These are phyloP conservation scores for Crotalus horridus DNA, from an alignment of 2,113 vertebrate species.

Conservation along the genomic window DNA sequence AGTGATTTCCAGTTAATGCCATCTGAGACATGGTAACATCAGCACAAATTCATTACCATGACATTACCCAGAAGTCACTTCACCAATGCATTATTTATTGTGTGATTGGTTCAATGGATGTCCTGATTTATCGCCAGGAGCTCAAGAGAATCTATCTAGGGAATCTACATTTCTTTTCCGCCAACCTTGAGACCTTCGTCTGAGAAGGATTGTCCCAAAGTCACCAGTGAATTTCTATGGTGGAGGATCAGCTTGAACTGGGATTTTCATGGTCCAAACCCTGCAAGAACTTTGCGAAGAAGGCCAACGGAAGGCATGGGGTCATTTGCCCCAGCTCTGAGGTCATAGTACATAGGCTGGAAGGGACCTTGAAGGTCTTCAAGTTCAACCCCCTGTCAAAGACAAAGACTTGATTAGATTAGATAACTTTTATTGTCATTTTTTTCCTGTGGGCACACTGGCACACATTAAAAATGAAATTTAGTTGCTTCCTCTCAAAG, in stretches of 20 bases:
- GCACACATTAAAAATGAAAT: too few species aligned
- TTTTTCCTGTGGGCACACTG: too few species aligned
- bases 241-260: not conserved
- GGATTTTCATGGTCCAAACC: too few species aligned
- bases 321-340: not conserved
- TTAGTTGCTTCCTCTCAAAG: too few species aligned
- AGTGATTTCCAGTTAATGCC: not conserved
- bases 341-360: too few species aligned
- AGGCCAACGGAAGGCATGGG: not conserved
- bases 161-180: not conserved
- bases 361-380: too few species aligned
- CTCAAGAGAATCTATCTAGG: not conserved
- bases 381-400: too few species aligned
- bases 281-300: too few species aligned
- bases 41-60: not conserved
- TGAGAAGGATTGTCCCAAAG: not conserved
- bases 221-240: not conserved
- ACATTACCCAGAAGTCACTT: not conserved
- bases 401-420: too few species aligned
- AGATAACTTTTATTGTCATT: too few species aligned
- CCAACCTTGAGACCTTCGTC: not conserved
- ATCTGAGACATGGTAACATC: not conserved
- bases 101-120: not conserved
- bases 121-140: not conserved
- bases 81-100: not conserved